Base-by-base conservation (phyloP, 30 jellyfish, hydroid and myxozoan species). In the Mastigias papua region DNA sequence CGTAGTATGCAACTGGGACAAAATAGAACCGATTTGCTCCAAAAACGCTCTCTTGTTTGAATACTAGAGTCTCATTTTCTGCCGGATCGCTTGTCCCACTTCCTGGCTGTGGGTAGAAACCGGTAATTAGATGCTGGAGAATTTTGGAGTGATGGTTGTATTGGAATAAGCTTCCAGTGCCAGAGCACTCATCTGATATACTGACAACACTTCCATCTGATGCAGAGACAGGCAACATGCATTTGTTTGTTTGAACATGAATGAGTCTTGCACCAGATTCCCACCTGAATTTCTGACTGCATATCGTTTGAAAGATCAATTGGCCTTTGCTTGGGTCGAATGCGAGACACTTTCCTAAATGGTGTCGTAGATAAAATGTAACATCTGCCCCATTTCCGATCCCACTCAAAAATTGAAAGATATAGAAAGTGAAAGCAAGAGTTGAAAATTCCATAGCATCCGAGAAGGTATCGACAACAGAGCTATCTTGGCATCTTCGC, bases 261-360 rank as follows among this genome's bases (percentile, higher is more conserved):
- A 34, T 10, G 17, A 72, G 63, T 19, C 83, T 72, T 11, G 83
- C 69, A 8, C 68, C 68, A n/a, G 63, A 23, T 72, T 34, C 19
- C 83, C 83, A 72, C 28, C 68, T 60, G 68, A 72, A 72, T 42
- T 72, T 72, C 25, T 72, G 66, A 33, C 69, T 72, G 68, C 83
- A 72, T 23, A 72, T 49, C 66, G 68, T 10, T 1, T 34, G 68
- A 22, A 32, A 35, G 16, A 32, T 17, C 34, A 72, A 17, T 21
- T 4, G 17, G 0, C 69, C 67, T 23, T 13, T 35, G 16, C 69
- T 30, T 1, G 42, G 20, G 17, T 72, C 63, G 13, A 72, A 72
- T 19, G 83, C 17, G 33, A 72, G 83, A 22, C 83, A 72, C 25
- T 72, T 72, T 34, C 83, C 83, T 0, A 37, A 37, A 28, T 7